Percentiles rank a stretch among this genome's conserved stretches.
These are phyloP conservation scores for Drosophila setosimentum DNA, from an alignment of 2,888 invertebrate species.

Conservation along the genomic window DNA sequence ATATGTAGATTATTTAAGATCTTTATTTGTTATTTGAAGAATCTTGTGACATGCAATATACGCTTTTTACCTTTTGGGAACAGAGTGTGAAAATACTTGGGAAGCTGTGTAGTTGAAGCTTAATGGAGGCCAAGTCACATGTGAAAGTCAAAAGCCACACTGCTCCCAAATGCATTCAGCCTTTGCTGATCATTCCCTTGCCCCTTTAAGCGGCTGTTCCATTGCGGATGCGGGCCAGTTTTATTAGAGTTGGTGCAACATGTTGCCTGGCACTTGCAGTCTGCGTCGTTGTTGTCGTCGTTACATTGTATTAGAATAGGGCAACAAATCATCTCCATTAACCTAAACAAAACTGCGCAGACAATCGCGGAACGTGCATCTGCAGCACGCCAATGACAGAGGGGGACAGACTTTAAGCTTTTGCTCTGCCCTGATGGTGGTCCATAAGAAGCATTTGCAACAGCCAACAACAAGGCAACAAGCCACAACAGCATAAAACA, in stretches of 20 bases:
- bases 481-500: conserved; percentile 64
- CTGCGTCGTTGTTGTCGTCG: conserved; percentile 14
- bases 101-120: conserved; percentile 38
- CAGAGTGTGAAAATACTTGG: conserved; percentile 34
- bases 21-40: background rate
- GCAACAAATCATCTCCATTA: conserved; percentile 83
- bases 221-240: conserved; percentile 49
- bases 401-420: conserved; percentile 29
- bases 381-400: conserved; percentile 67
- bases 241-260: conserved; percentile 57
- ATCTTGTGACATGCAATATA: background rate
- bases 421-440: conserved; percentile 66
- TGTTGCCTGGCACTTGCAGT: conserved; percentile 49
- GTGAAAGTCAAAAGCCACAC: conserved; percentile 62
- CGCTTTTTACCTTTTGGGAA: background rate
- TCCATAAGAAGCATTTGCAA: conserved; percentile 62
- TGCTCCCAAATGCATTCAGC: conserved; percentile 42
- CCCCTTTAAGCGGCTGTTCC: conserved; percentile 22
- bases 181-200: conserved; percentile 1
- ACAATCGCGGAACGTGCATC: conserved; percentile 82
- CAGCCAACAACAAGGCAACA: conserved; percentile 31
- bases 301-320: conserved; percentile 74
- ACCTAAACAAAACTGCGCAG: conserved; percentile 81
- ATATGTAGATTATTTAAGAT: background rate
- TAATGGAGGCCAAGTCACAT: conserved; percentile 58